A percentile compares a stretch with the other conserved stretches of the same genome.
phyloP scores from a whole-genome alignment of 1,140 invertebrate species.

The Periplaneta americana region DNA sequence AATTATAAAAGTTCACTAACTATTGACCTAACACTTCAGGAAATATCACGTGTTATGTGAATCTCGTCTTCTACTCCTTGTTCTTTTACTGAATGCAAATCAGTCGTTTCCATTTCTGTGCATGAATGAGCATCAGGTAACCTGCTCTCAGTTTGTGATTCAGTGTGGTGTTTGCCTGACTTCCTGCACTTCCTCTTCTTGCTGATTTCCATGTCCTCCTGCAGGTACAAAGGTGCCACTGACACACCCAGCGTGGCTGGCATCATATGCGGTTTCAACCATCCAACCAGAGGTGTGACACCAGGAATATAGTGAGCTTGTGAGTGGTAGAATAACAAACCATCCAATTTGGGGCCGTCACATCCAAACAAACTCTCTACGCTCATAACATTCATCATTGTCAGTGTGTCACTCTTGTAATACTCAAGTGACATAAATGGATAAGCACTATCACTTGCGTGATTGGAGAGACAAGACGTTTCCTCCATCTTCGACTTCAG shows the following conservation, averaged over 20 bases:
- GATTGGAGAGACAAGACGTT: constrained; percentile 35
- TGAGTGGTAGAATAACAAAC: constrained; percentile 78
- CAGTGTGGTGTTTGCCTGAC: not conserved
- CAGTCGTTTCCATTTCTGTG: too few relatives aligned
- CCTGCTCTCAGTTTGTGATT: not conserved
- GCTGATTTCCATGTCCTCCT: not conserved
- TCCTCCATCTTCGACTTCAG: constrained; percentile 61
- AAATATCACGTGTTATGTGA: too few relatives aligned
- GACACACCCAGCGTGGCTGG: constrained; percentile 63
- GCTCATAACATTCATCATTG: constrained; percentile 23
- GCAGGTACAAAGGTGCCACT: constrained; percentile 32
- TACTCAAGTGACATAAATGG: constrained; percentile 44
- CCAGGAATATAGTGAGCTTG: constrained; percentile 70
- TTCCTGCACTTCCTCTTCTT: not conserved
- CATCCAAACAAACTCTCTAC: constrained; percentile 29
- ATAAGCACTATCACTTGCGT: constrained; percentile 42
- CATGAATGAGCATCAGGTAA: too few relatives aligned
- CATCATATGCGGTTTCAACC: constrained; percentile 85
- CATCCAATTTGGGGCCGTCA: constrained; percentile 53
- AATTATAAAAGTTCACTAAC: too few relatives aligned
- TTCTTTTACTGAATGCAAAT: too few relatives aligned
- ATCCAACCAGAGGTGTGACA: constrained; percentile 77
- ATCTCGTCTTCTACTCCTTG: too few relatives aligned
- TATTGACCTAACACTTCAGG: too few relatives aligned
- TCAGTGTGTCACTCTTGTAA: constrained; percentile 36